These are phyloP conservation scores for Andrena marginata DNA, from an alignment of 2,888 invertebrate species.

Conservation along the genomic window DNA sequence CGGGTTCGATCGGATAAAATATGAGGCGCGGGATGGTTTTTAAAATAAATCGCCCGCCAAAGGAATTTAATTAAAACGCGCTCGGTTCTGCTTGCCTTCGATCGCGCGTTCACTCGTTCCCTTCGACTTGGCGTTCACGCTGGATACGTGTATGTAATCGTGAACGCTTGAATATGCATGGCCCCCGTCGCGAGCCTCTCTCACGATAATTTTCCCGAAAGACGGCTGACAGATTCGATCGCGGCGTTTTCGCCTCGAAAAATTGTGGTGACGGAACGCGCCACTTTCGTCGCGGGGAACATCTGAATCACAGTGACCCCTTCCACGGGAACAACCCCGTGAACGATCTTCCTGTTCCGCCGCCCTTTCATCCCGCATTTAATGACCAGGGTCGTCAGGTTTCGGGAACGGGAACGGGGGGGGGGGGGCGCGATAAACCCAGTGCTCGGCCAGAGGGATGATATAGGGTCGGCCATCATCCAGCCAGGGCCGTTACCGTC, in stretches of 20 bases:
- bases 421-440: conserved; percentile 36
- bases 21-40: conserved; percentile 36
- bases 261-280: background rate
- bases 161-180: background rate
- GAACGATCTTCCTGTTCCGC: background rate
- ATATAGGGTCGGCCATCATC: conserved; percentile 49
- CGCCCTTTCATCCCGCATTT: conserved; percentile 19
- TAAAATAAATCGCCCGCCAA: conserved; percentile 55
- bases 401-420: conserved; percentile 16
- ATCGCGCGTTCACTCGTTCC: background rate
- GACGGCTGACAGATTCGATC: no score
- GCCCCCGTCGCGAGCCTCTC: background rate
- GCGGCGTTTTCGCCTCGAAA: no score
- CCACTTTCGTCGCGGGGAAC: conserved; percentile 21
- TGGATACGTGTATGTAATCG: background rate
- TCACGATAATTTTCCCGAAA: no score
- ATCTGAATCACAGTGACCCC: background rate
- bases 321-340: background rate
- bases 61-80: conserved; percentile 68
- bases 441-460: conserved; percentile 23
- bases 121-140: conserved; percentile 18
- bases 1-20: conserved; percentile 9
- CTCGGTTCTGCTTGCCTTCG: background rate
- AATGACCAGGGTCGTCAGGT: conserved; percentile 39
- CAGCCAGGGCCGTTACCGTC: conserved; percentile 12